Percentiles rank a stretch among this genome's conserved stretches.
Evolutionary conservation across 2,113 vertebrate species (phyloP).

Genomic region (Scomber scombrus): DNA sequence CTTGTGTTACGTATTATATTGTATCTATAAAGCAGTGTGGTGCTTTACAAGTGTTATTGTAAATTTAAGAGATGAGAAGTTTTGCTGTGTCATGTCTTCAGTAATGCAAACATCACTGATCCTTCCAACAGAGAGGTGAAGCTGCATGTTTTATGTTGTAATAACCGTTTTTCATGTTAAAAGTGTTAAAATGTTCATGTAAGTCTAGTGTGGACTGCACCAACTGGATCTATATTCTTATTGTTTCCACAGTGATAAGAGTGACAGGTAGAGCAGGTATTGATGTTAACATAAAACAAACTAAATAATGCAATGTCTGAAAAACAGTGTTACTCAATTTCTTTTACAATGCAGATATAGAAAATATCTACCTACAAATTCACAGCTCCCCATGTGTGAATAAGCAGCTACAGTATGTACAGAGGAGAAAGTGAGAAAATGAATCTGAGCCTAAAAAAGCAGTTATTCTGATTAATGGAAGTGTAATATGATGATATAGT

Average conservation of each 20-base stretch:
- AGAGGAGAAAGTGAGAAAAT: too few relatives aligned
- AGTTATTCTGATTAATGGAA: too few relatives aligned
- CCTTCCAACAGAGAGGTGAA: not conserved
- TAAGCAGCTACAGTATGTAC: too few relatives aligned
- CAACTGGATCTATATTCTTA: too few relatives aligned
- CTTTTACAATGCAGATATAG: slow-evolving; percentile 44
- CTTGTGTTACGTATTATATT: not conserved
- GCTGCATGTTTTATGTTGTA: not conserved
- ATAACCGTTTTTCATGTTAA: not conserved
- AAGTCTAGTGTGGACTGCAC: not conserved
- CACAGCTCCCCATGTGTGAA: too few relatives aligned
- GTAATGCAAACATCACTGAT: not conserved
- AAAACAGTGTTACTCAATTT: not conserved
- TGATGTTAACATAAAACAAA: slow-evolving; percentile 22
- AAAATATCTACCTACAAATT: slow-evolving; percentile 21
- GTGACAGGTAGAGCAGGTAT: slow-evolving; percentile 1
- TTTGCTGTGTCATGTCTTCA: not conserved
- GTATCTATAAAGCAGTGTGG: slow-evolving; percentile 21
- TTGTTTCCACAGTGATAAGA: not conserved
- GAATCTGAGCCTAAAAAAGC: too few relatives aligned
- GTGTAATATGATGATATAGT: too few relatives aligned
- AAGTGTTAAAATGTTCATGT: not conserved
- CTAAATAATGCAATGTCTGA: slow-evolving; percentile 28
- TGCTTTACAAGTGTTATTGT: too few relatives aligned
- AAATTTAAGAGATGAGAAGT: not conserved